phyloP scores from a whole-genome alignment of 2,797 vertebrate species.

The Myotis pilosus region DNA sequence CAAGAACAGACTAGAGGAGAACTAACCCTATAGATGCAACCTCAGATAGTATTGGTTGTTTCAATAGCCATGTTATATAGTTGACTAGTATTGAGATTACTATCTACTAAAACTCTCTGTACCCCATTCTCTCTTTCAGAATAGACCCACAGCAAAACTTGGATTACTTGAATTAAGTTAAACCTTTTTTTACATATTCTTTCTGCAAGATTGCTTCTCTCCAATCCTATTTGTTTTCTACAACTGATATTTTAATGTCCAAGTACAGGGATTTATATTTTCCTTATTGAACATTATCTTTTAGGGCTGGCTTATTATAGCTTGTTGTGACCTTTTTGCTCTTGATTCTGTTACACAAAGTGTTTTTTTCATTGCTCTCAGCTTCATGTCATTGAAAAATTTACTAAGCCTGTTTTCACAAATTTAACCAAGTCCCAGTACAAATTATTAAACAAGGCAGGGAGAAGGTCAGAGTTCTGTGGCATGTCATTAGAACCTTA shows the following conservation, averaged over 20 bases:
- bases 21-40: not conserved
- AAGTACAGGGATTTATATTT: not conserved
- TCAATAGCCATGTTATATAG: not conserved
- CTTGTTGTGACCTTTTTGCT: not conserved
- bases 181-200: not conserved
- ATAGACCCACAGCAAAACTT: not conserved
- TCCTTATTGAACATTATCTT: not conserved
- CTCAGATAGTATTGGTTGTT: not conserved
- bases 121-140: not conserved
- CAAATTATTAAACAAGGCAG: not conserved
- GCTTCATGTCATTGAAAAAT: not conserved
- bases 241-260: not conserved
- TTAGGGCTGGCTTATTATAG: not conserved
- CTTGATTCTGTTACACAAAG: not conserved
- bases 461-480: not conserved
- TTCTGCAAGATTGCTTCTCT: not conserved
- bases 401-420: not conserved
- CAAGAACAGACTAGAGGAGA: not conserved
- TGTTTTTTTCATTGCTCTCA: not conserved
- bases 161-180: not conserved
- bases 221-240: not conserved
- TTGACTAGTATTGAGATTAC: not conserved
- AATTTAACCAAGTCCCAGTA: slow-evolving; percentile 23
- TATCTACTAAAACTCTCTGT: not conserved
- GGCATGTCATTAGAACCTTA: not conserved